These are phyloP conservation scores for Drosophila stalkeri DNA, from an alignment of 2,888 invertebrate species.

Conservation along the genomic window DNA sequence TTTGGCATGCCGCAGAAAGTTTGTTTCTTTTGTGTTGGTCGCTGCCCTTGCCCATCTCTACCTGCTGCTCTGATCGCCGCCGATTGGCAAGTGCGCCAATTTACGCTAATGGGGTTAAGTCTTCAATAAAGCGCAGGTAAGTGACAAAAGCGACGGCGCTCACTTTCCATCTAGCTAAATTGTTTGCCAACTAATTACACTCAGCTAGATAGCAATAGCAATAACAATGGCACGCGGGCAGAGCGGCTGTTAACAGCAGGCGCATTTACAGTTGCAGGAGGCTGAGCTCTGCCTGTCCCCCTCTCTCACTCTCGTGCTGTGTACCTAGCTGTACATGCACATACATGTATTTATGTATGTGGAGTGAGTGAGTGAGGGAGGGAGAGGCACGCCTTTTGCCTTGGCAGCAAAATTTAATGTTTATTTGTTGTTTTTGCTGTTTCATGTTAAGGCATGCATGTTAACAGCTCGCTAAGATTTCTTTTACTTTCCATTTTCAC, in stretches of 20 bases:
- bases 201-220: constrained; percentile 10
- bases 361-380: constrained; percentile 12
- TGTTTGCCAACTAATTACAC: constrained; percentile 70
- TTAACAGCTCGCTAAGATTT: constrained; percentile 73
- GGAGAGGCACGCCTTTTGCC: constrained; percentile 1
- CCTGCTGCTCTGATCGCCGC: constrained; percentile 66
- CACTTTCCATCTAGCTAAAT: constrained; percentile 70
- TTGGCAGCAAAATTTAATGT: constrained; percentile 63
- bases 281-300: constrained; percentile 7
- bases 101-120: constrained; percentile 80
- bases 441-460: constrained; percentile 76
- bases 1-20: constrained; percentile 75
- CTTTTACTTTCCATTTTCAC: constrained; percentile 81
- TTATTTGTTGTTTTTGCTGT: constrained; percentile 25
- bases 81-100: constrained; percentile 80
- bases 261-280: constrained; percentile 26
- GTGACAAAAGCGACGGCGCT: constrained; percentile 60
- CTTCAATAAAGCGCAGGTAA: constrained; percentile 73
- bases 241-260: constrained; percentile 72
- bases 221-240: constrained; percentile 45
- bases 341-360: neutral
- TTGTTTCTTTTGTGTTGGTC: constrained; percentile 58
- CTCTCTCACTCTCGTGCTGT: neutral
- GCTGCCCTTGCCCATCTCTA: constrained; percentile 49
- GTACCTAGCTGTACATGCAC: neutral